Evolutionary conservation across 2,888 invertebrate genomes (phyloP), one percentile per base, ranked within the genome.

Genomic region (Atethmia centrago): DNA sequence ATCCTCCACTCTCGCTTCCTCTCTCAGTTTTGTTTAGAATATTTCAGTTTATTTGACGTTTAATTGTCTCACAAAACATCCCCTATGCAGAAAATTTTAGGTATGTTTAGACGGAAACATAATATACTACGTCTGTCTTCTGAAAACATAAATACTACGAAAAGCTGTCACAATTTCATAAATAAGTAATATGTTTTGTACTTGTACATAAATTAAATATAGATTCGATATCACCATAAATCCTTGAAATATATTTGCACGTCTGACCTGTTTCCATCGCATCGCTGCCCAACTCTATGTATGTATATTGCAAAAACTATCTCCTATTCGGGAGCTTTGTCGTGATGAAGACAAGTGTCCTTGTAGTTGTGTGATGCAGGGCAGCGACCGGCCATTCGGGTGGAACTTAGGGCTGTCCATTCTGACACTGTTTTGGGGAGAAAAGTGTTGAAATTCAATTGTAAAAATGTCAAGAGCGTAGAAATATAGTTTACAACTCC

Each of bases 291-390:
- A 21, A 28, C 49, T 31, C 31, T n/a, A 7, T 28, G 74, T 77
- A 45, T 64, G 14, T 53, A 28, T 58, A 45, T 80, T 49, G 53
- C 63, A 64, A 74, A 67, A 66, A 63, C 53, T 47, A 45, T 45
- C 49, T 73, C 25, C 28, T 56, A 5, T 79, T 71, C 21, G 42
- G 62, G 21, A 65, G 65, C 62, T 78, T 58, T 47, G 66, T 78
- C 56, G 74, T 74, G 40, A 80, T 64, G 58, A 67, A 74, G 28
- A 67, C 40, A 51, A 72, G 62, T 67, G 58, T 62, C 47, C 74
- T 74, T 59, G 63, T 68, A 49, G 28, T 61, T 12, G 61, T 25
- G 8, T 63, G 62, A 80, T 80, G 74, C 80, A 36, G 53, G 8
- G 53, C 51, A 73, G 56, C 14, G 19, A 16, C 47, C 28, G 12